A percentile compares a stretch with the other conserved stretches of the same genome.
These are phyloP conservation scores for Crenichthys baileyi DNA, from an alignment of 2,797 vertebrate genomes.

Conservation along the genomic window DNA sequence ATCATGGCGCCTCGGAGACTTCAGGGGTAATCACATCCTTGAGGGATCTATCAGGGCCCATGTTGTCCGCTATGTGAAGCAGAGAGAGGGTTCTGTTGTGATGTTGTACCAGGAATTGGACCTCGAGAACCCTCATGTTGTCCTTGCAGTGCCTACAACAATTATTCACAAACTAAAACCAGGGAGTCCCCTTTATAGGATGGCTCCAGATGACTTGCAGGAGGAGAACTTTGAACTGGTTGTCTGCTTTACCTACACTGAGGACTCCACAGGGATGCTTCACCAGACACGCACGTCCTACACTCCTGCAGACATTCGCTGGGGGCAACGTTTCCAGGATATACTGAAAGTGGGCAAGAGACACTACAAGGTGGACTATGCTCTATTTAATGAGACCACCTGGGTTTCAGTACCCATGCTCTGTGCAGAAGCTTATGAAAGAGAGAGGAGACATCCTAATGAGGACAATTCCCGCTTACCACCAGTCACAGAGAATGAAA, in stretches of 20 bases:
- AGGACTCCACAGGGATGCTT: constrained; percentile 91
- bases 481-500: constrained; percentile 27
- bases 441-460: constrained; percentile 7
- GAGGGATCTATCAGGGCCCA: constrained; percentile 90
- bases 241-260: constrained; percentile 93
- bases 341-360: constrained; percentile 86
- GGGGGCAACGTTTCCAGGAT: constrained; percentile 92
- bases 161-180: constrained; percentile 88
- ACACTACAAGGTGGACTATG: constrained; percentile 90
- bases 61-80: constrained; percentile 83
- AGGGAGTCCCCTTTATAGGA: constrained; percentile 88
- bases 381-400: constrained; percentile 89
- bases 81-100: constrained; percentile 78
- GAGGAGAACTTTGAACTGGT: constrained; percentile 90
- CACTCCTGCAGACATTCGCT: constrained; percentile 88
- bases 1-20: constrained; percentile 93
- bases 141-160: constrained; percentile 88
- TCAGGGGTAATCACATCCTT: constrained; percentile 91
- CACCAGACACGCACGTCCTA: constrained; percentile 95
- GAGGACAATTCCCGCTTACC: constrained; percentile 1
- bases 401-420: constrained; percentile 86
- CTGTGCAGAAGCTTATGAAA: constrained; percentile 86
- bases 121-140: constrained; percentile 85
- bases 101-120: constrained; percentile 88
- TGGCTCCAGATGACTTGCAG: constrained; percentile 84